Conservation (phyloP, 2,888 invertebrate species). For the Eulithis prunata region DNA sequence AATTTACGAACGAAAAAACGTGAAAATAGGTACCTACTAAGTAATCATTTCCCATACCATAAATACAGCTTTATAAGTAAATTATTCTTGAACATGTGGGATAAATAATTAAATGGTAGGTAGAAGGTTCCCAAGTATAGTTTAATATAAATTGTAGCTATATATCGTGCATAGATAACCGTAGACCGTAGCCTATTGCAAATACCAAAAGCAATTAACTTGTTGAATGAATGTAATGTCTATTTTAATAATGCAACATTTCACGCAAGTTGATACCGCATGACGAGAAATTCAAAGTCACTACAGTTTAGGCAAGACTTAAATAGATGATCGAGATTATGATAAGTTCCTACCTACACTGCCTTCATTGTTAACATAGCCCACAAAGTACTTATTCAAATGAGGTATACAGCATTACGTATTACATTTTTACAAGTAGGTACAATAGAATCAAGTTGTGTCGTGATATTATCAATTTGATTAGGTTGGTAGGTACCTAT, state of each 20-base stretch:
- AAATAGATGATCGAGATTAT: conserved; percentile 17
- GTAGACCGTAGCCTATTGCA: conserved; percentile 29
- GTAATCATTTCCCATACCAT: no score
- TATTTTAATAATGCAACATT: conserved; percentile 29
- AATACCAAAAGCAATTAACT: conserved; percentile 33
- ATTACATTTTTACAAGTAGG: conserved; percentile 31
- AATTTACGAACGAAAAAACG: no score
- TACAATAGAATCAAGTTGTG: conserved; percentile 51
- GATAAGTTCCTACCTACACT: neutral
- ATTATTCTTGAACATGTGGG: no score
- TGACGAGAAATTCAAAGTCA: conserved; percentile 27
- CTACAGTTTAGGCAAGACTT: conserved; percentile 20
- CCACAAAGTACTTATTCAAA: conserved; percentile 10
- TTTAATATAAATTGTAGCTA: neutral
- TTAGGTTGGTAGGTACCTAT: conserved; percentile 42
- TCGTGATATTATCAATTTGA: conserved; percentile 47
- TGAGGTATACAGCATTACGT: conserved; percentile 12
- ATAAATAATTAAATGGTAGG: no score
- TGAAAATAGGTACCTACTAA: no score
- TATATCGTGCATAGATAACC: conserved; percentile 19
- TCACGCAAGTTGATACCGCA: conserved; percentile 22
- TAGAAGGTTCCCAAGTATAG: no score
- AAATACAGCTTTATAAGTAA: no score
- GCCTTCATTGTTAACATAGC: conserved; percentile 8
- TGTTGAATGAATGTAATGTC: conserved; percentile 28